Percentiles rank a stretch among this genome's conserved stretches.
These are phyloP conservation scores for Apodemia mormo DNA, from an alignment of 2,888 invertebrate species.

Conservation along the genomic window DNA sequence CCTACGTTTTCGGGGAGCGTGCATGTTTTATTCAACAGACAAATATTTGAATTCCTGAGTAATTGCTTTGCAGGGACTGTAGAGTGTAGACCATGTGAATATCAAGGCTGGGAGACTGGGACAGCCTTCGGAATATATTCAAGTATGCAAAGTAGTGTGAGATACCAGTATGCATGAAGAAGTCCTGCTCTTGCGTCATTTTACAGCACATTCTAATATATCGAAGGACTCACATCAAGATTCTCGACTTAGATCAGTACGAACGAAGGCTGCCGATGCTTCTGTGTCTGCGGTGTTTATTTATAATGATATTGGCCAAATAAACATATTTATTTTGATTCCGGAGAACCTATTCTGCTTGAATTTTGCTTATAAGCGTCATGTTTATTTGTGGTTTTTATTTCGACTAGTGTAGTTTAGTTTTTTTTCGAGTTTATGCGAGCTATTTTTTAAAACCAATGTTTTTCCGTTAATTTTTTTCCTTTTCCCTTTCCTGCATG, in stretches of 20 bases:
- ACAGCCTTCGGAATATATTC: slow-evolving; percentile 65
- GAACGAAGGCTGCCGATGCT: slow-evolving; percentile 56
- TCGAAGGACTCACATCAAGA: slow-evolving; percentile 36
- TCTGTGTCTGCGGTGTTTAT: slow-evolving; percentile 63
- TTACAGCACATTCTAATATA: slow-evolving; percentile 28
- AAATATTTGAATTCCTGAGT: slow-evolving; percentile 59
- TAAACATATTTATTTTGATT: slow-evolving; percentile 78
- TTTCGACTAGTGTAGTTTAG: slow-evolving; percentile 65
- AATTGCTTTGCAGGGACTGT: slow-evolving; percentile 68
- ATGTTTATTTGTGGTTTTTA: slow-evolving; percentile 72
- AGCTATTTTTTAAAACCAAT: slow-evolving; percentile 77
- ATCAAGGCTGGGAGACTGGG: slow-evolving; percentile 56
- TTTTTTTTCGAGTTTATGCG: slow-evolving; percentile 70
- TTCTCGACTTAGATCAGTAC: slow-evolving; percentile 30
- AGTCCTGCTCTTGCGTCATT: slow-evolving; percentile 36
- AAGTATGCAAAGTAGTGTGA: slow-evolving; percentile 52
- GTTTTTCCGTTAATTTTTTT: slow-evolving; percentile 75
- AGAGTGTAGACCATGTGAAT: slow-evolving; percentile 44
- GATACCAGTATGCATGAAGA: slow-evolving; percentile 56
- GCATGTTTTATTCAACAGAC: slow-evolving; percentile 60
- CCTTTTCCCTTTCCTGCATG: slow-evolving; percentile 68
- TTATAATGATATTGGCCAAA: slow-evolving; percentile 80
- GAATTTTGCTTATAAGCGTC: slow-evolving; percentile 78
- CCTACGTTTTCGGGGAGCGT: slow-evolving; percentile 65
- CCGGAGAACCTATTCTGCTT: slow-evolving; percentile 82